A percentile compares a stretch with the other conserved stretches of the same genome.
These are phyloP conservation scores for Hippoglossus hippoglossus DNA, from an alignment of 2,797 vertebrate genomes.

Conservation along the genomic window DNA sequence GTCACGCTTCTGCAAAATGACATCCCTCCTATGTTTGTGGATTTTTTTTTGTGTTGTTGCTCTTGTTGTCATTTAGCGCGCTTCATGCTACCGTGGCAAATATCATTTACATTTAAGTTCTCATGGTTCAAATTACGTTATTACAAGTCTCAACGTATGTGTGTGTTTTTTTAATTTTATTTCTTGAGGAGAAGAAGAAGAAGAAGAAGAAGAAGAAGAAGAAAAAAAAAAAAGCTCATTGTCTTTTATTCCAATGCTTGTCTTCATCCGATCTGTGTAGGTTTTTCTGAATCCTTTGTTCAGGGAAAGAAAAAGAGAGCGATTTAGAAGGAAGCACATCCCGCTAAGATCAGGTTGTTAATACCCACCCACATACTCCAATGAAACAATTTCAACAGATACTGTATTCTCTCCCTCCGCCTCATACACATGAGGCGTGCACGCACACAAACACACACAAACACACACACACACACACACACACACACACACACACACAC, in stretches of 20 bases:
- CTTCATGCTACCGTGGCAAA: constrained; percentile 65
- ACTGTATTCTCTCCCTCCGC: constrained; percentile 61
- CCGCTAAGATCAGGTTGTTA: constrained; percentile 86
- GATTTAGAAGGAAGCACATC: constrained; percentile 82
- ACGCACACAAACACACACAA: constrained; percentile 3
- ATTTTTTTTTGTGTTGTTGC: constrained; percentile 7
- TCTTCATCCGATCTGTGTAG: constrained; percentile 87
- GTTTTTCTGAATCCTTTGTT: constrained; percentile 85
- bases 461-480: constrained; percentile 32
- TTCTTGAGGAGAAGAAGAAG: constrained; percentile 20
- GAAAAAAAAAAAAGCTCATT: constrained; percentile 39
- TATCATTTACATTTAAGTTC: constrained; percentile 73
- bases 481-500: no score
- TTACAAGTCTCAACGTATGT: constrained; percentile 67
- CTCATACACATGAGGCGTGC: constrained; percentile 8
- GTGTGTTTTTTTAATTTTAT: constrained; percentile 65
- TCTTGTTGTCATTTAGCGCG: constrained; percentile 21
- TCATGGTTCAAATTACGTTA: constrained; percentile 71
- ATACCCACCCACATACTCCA: constrained; percentile 86
- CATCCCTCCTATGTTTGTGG: constrained; percentile 21
- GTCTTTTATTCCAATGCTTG: constrained; percentile 80
- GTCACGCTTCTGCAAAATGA: constrained; percentile 69
- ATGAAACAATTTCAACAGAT: constrained; percentile 83
- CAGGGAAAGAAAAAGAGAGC: constrained; percentile 59
- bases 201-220: neutral